Conservation (phyloP, 2,113 vertebrate genomes). For the Cacatua alba region DNA sequence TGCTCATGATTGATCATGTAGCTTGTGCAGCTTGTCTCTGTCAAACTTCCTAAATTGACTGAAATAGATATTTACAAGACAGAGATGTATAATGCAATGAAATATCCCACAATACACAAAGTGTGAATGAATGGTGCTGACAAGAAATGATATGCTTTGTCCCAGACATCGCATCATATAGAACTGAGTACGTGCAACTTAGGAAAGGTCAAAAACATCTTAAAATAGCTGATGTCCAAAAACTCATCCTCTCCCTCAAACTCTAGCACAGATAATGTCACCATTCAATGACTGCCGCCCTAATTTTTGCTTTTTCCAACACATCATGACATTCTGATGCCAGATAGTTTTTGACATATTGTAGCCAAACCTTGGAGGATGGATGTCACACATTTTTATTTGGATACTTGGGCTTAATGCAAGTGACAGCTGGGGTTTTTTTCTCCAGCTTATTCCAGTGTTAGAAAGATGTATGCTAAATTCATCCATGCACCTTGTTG, state of each 20-base stretch:
- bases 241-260: neutral
- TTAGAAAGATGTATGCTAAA: neutral
- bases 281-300: neutral
- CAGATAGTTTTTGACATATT: neutral
- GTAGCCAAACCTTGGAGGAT: neutral
- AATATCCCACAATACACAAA: neutral
- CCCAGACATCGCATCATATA: neutral
- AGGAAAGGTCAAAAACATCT: conserved; percentile 47
- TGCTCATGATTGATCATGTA: neutral
- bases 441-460: conserved; percentile 18
- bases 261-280: conserved; percentile 3
- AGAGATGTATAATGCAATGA: neutral
- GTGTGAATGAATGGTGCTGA: neutral
- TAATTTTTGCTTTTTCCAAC: neutral
- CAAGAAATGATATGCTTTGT: neutral
- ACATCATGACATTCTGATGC: neutral
- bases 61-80: neutral
- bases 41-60: neutral
- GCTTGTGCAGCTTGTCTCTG: neutral
- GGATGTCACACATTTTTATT: neutral
- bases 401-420: neutral
- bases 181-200: neutral
- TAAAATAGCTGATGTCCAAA: conserved; percentile 45
- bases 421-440: conserved; percentile 37
- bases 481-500: conserved; percentile 6